A percentile compares a stretch with the other conserved stretches of the same genome.
phyloP scores from a whole-genome alignment of 2,113 vertebrate genomes.

The Callopanchax toddi region DNA sequence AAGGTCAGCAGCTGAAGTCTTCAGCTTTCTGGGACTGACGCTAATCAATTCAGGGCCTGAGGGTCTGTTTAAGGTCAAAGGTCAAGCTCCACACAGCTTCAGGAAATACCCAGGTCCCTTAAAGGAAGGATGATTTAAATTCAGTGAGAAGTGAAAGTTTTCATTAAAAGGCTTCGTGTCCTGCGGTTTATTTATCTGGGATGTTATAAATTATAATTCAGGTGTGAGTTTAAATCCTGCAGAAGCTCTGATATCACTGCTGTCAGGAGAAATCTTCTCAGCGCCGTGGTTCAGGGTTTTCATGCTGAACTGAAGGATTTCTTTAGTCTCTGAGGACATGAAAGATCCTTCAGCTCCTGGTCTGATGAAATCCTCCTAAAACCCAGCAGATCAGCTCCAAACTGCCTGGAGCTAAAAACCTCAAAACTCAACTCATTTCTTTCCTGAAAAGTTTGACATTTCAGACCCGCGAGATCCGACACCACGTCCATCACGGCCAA shows the following conservation, averaged over 20 bases:
- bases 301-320: conserved; percentile 38
- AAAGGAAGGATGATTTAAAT: neutral
- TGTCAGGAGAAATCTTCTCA: conserved; percentile 27
- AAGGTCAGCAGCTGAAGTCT: conserved; percentile 15
- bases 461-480: conserved; percentile 16
- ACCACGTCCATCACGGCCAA: conserved; percentile 19
- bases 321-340: conserved; percentile 30
- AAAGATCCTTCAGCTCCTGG: conserved; percentile 33
- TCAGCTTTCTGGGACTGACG: conserved; percentile 8
- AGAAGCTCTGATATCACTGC: conserved; percentile 1
- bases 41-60: conserved; percentile 11
- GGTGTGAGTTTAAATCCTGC: conserved; percentile 11
- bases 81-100: neutral
- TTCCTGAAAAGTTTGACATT: conserved; percentile 46
- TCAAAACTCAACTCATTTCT: conserved; percentile 14
- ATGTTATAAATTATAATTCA: conserved; percentile 8
- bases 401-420: conserved; percentile 31
- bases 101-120: conserved; percentile 5
- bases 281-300: neutral
- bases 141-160: neutral
- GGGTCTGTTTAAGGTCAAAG: conserved; percentile 3
- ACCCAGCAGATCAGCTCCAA: conserved; percentile 37
- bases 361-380: conserved; percentile 53
- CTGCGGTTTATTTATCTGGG: neutral
- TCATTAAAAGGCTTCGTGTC: neutral